These are phyloP conservation scores for Hydrozoanthus tunicans DNA, from an alignment of 64 coral and sea anemone genomes.

Conservation along the genomic window DNA sequence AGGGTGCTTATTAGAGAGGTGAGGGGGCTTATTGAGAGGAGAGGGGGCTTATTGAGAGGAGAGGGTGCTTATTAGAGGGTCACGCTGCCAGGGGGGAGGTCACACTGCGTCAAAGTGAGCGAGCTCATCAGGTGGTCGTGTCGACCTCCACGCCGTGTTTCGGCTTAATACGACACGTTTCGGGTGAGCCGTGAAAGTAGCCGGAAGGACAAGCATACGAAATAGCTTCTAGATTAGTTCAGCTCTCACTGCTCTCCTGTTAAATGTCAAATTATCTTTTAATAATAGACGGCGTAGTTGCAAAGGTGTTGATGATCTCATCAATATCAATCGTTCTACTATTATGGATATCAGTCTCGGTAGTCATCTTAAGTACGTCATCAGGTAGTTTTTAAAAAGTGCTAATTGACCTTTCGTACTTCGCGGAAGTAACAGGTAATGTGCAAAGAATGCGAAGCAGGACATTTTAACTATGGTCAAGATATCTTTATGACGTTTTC, in stretches of 20 bases:
- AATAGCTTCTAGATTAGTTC: constrained; percentile 40
- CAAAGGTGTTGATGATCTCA: constrained; percentile 62
- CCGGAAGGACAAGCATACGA: constrained; percentile 24
- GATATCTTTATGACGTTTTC: too few species aligned
- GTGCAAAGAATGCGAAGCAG: constrained; percentile 39
- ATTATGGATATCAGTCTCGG: constrained; percentile 65
- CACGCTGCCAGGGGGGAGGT: too few species aligned
- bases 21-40: too few species aligned
- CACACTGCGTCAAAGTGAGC: too few species aligned
- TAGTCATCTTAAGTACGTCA: constrained; percentile 51
- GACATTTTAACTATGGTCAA: background rate
- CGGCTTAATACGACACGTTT: too few species aligned
- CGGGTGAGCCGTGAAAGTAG: constrained; percentile 2
- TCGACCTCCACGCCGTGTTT: too few species aligned
- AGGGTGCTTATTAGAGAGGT: too few species aligned
- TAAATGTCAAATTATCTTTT: constrained; percentile 45
- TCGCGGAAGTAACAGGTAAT: constrained; percentile 51
- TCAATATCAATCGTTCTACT: constrained; percentile 64
- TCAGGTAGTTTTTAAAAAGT: constrained; percentile 49
- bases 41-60: too few species aligned
- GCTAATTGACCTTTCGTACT: constrained; percentile 54
- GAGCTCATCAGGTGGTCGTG: too few species aligned
- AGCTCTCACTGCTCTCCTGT: constrained; percentile 15
- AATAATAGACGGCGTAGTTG: constrained; percentile 61
- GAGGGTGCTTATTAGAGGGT: too few species aligned